These are phyloP conservation scores for Rhadinocentrus ornatus DNA, from an alignment of 2,797 vertebrate species.

Conservation along the genomic window DNA sequence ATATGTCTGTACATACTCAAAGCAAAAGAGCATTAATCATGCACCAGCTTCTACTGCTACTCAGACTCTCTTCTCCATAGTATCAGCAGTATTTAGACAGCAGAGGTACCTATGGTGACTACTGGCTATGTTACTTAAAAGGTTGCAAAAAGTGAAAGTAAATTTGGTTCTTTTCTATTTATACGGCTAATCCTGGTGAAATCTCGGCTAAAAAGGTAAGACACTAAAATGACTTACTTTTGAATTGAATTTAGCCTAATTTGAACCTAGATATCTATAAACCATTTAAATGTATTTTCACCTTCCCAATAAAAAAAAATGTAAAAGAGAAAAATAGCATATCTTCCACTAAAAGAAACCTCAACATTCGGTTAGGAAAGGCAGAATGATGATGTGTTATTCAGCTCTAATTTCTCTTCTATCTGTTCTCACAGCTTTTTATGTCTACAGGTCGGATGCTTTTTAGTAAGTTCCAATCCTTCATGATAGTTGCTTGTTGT, in stretches of 20 bases:
- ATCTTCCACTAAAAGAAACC: no score
- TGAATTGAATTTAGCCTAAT: background rate
- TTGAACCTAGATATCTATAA: background rate
- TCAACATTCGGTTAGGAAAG: slow-evolving; percentile 27
- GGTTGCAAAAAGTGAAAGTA: background rate
- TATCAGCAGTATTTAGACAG: background rate
- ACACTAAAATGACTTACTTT: background rate
- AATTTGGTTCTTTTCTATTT: background rate
- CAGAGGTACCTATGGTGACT: background rate
- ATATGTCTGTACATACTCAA: background rate
- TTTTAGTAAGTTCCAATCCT: slow-evolving; percentile 25
- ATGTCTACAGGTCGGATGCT: slow-evolving; percentile 13
- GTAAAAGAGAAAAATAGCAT: background rate
- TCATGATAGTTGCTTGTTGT: slow-evolving; percentile 17
- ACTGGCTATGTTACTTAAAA: background rate
- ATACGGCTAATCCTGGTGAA: background rate
- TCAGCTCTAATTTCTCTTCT: slow-evolving; percentile 3
- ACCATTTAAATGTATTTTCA: background rate
- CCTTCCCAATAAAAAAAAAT: background rate
- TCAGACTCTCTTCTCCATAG: background rate
- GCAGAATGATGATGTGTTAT: slow-evolving; percentile 14
- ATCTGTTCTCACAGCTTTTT: background rate
- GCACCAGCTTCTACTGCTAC: background rate
- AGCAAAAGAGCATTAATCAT: background rate
- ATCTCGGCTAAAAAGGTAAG: background rate